Base-by-base conservation (phyloP, 2,888 invertebrate genomes). In the Hedychridium roseum region DNA sequence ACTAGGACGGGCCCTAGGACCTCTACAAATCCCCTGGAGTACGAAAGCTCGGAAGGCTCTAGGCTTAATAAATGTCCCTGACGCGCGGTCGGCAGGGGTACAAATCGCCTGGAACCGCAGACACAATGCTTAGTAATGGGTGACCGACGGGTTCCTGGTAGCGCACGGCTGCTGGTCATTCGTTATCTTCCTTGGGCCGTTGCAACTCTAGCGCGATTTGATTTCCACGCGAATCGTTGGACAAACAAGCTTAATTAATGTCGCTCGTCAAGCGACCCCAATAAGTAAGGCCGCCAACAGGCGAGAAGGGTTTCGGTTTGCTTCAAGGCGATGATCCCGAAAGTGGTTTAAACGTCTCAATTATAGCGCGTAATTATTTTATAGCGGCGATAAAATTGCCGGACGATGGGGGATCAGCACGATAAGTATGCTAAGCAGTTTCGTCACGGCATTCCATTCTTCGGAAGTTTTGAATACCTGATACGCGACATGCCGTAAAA, bases 201-300 rank as follows among this genome's bases (percentile, higher is more conserved):
- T 32, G 39, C 17, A 14, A 32, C 39, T 34, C 66, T 65, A 48
- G 54, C 57, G 57, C 70, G 68, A 74, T 73, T 74, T 68, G 64
- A 72, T 69, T 67, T 64, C 52, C 54, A 60, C 62, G 63, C 59
- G 57, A 60, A 60, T 68, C 68, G 66, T 57, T 58, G 69, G 60
- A 73, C 75, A 75, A 75, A 75, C 71, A 73, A 73, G 64, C 66
- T 71, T 71, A 70, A 75, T 75, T 75, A 73, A 74, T 73, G 66
- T 62, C 44, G 43, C 48, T 46, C 55, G 43, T 54, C 46, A 40
- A 26, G 12, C 17, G 11, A 14, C 5, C 21, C 38, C 26, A n/a
- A n/a, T n/a, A n/a, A n/a, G n/a, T n/a, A n/a, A n/a, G n/a, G n/a
- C n/a, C n/a, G n/a, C n/a, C n/a, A n/a, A n/a, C n/a, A n/a, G n/a